These are phyloP conservation scores for Arbacia lixula DNA, from an alignment of 53 echinoderm and acorn worm genomes.

Conservation along the genomic window DNA sequence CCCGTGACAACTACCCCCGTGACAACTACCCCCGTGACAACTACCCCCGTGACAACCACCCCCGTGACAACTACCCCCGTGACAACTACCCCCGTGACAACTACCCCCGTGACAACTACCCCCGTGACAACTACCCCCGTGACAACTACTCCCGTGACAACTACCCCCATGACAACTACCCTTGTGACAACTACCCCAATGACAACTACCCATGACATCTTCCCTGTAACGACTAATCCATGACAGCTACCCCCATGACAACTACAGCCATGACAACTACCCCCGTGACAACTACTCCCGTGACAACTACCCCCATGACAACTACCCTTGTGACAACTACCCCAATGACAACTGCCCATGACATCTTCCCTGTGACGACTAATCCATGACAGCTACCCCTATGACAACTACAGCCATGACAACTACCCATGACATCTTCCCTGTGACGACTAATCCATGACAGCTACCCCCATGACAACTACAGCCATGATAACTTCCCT, in stretches of 20 bases:
- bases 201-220: background rate
- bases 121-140: background rate
- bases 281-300: background rate
- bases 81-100: background rate
- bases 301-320: conserved; percentile 3
- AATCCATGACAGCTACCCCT: background rate
- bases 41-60: background rate
- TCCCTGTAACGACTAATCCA: background rate
- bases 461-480: conserved; percentile 1
- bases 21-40: background rate
- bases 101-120: background rate
- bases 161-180: background rate
- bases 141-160: background rate
- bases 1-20: background rate
- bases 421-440: background rate
- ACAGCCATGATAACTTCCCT: background rate
- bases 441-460: background rate
- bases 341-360: conserved; percentile 2
- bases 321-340: background rate
- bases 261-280: background rate
- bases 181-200: background rate
- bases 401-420: conserved; percentile 2
- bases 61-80: background rate
- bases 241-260: background rate
- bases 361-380: background rate